Evolutionary conservation across 2,888 invertebrate genomes (phyloP).

Genomic region (Dasypolia templi): DNA sequence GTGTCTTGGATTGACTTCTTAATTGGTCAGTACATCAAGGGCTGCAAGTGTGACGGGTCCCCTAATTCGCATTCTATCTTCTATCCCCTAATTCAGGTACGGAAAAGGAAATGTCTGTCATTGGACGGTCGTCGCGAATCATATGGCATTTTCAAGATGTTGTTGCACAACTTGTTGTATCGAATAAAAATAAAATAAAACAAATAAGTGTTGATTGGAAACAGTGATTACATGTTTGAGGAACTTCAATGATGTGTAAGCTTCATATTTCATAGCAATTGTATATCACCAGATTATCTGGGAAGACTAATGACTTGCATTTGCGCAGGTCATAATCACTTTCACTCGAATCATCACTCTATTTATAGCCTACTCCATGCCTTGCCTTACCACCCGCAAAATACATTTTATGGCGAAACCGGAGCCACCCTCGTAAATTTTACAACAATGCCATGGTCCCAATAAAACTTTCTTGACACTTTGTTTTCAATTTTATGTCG

Average conservation of each 20-base stretch:
- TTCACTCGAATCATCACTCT: constrained; percentile 7
- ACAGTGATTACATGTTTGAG: background rate
- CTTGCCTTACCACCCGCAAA: constrained; percentile 27
- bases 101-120: background rate
- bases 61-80: no score
- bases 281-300: background rate
- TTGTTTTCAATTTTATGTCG: constrained; percentile 55
- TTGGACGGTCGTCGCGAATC: background rate
- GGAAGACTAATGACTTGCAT: background rate
- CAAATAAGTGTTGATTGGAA: background rate
- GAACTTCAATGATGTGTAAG: background rate
- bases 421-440: constrained; percentile 59
- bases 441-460: constrained; percentile 51
- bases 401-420: constrained; percentile 51
- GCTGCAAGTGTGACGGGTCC: constrained; percentile 24
- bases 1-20: constrained; percentile 17
- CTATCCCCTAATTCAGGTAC: no score
- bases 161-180: constrained; percentile 1
- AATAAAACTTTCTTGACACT: constrained; percentile 65
- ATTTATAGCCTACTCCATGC: constrained; percentile 9
- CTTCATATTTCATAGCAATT: background rate
- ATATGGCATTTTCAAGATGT: background rate
- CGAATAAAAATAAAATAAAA: background rate
- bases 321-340: background rate
- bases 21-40: constrained; percentile 49